Conservation (phyloP, 2,113 vertebrate species). For the Speoplatyrhinus poulsoni region DNA sequence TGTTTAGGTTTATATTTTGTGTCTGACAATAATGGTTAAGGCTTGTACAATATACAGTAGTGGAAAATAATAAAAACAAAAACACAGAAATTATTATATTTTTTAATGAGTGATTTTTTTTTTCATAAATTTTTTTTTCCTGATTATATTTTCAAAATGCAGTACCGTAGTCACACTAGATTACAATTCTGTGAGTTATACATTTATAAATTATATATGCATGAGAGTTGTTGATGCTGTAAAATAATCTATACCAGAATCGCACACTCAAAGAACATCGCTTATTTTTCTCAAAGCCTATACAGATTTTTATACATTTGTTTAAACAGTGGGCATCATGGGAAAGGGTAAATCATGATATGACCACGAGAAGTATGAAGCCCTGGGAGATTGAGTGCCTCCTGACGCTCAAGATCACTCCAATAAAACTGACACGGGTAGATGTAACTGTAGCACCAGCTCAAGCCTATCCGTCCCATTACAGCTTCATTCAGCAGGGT, state of each 20-base stretch:
- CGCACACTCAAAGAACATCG: too few species aligned
- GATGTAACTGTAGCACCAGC: conserved; percentile 35
- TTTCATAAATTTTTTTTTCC: conserved; percentile 27
- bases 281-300: too few species aligned
- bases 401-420: conserved; percentile 42
- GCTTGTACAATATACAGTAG: conserved; percentile 72
- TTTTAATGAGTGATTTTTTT: conserved; percentile 62
- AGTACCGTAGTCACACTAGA: background rate
- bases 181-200: background rate
- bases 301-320: too few species aligned
- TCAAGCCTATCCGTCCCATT: conserved; percentile 30
- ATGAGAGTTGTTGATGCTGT: too few species aligned
- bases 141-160: conserved; percentile 12
- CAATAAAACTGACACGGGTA: conserved; percentile 55
- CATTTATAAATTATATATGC: too few species aligned
- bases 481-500: conserved; percentile 9
- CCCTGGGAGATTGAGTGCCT: conserved; percentile 32
- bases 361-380: conserved; percentile 2
- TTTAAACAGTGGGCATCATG: background rate
- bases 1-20: conserved; percentile 72
- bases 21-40: conserved; percentile 64
- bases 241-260: too few species aligned
- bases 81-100: conserved; percentile 52
- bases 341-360: conserved; percentile 28
- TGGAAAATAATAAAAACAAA: conserved; percentile 55